Percentiles rank a stretch among this genome's conserved stretches.
Conservation (phyloP, 1,140 invertebrate genomes). For the Apis cerana region DNA sequence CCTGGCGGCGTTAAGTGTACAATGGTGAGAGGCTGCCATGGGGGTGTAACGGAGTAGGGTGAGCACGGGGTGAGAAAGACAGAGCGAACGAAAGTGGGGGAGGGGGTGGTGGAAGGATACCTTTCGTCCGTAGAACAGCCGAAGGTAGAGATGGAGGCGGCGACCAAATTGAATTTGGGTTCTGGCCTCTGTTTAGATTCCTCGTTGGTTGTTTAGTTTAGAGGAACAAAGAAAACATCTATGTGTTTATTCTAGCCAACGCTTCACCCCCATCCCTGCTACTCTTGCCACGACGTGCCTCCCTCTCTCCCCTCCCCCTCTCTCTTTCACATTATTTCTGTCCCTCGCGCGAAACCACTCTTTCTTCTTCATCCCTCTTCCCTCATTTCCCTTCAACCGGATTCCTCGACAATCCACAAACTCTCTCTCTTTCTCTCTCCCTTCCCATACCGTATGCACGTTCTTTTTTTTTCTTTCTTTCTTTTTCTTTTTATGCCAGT, state of each 20-base stretch:
- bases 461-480: neutral
- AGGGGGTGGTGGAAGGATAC: constrained; percentile 63
- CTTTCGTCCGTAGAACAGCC: constrained; percentile 75
- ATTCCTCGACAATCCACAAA: constrained; percentile 41
- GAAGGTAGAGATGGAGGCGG: constrained; percentile 77
- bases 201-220: constrained; percentile 84
- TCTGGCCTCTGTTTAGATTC: constrained; percentile 83
- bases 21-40: constrained; percentile 54
- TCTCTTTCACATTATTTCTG: constrained; percentile 51
- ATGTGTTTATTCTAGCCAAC: constrained; percentile 84
- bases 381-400: constrained; percentile 58
- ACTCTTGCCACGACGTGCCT: constrained; percentile 45
- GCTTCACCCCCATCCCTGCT: constrained; percentile 71
- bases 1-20: constrained; percentile 69
- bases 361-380: constrained; percentile 64
- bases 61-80: constrained; percentile 43
- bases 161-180: constrained; percentile 83
- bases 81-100: neutral
- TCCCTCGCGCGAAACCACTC: constrained; percentile 51
- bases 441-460: constrained; percentile 29
- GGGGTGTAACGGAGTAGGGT: constrained; percentile 51
- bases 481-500: constrained; percentile 3
- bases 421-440: neutral
- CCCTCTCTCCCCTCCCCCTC: constrained; percentile 39
- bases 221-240: constrained; percentile 84